Conservation (phyloP, 2,888 invertebrate species). For the Copidosoma aretas region DNA sequence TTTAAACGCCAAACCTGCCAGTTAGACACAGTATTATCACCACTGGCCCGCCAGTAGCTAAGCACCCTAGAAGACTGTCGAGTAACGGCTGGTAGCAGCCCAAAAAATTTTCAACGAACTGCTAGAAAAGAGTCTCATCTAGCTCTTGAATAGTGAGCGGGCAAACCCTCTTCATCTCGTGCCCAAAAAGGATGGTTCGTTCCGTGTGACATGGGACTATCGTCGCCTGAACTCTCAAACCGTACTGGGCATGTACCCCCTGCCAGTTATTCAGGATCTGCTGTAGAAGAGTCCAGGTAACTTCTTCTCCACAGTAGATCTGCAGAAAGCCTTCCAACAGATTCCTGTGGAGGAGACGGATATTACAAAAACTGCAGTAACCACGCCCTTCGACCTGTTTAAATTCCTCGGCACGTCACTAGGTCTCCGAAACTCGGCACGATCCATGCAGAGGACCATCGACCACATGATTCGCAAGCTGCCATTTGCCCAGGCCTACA, state of each 20-base stretch:
- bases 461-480: slow-evolving; percentile 14
- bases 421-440: slow-evolving; percentile 33
- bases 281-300: slow-evolving; percentile 40
- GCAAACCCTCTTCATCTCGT: slow-evolving; percentile 56
- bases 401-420: slow-evolving; percentile 16
- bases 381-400: background rate
- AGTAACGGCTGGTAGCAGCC: slow-evolving; percentile 50
- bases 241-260: slow-evolving; percentile 47
- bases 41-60: slow-evolving; percentile 51
- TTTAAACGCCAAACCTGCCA: background rate
- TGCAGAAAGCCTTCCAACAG: slow-evolving; percentile 44
- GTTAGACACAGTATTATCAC: slow-evolving; percentile 50
- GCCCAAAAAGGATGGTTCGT: slow-evolving; percentile 44
- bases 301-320: slow-evolving; percentile 46
- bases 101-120: slow-evolving; percentile 52
- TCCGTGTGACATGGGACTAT: slow-evolving; percentile 49
- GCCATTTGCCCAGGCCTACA: slow-evolving; percentile 20
- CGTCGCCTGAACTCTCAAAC: slow-evolving; percentile 47
- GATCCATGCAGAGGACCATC: slow-evolving; percentile 30
- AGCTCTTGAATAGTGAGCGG: slow-evolving; percentile 59
- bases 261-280: slow-evolving; percentile 43
- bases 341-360: background rate
- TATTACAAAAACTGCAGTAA: background rate
- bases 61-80: slow-evolving; percentile 51
- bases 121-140: slow-evolving; percentile 56